Percentiles rank a stretch among this genome's conserved stretches.
Conservation (phyloP, 2,888 invertebrate genomes). For the Melanophora roralis region DNA sequence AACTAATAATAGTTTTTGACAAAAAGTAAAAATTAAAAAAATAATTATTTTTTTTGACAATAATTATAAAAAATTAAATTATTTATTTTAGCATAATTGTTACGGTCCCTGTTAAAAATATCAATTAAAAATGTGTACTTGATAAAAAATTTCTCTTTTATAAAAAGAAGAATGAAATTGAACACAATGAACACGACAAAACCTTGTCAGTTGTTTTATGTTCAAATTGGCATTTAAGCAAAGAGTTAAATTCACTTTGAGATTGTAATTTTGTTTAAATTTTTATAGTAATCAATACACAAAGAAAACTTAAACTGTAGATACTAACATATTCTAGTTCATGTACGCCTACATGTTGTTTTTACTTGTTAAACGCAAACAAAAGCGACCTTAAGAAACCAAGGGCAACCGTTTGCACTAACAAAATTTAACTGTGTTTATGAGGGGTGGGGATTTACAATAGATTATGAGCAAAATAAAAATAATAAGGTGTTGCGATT, state of each 20-base stretch:
- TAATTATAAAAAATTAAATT: too few relatives aligned
- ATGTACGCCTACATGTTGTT: slow-evolving; percentile 11
- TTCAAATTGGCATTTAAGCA: not conserved
- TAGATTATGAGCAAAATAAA: not conserved
- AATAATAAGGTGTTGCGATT: too few relatives aligned
- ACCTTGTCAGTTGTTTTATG: slow-evolving; percentile 14
- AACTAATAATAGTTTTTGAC: too few relatives aligned
- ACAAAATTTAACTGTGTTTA: not conserved
- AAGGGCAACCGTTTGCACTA: slow-evolving; percentile 39
- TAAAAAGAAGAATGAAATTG: not conserved
- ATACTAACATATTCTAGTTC: not conserved
- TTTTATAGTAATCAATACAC: slow-evolving; percentile 50
- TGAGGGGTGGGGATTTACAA: slow-evolving; percentile 6
- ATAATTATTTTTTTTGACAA: too few relatives aligned
- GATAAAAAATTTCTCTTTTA: not conserved
- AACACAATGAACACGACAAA: not conserved
- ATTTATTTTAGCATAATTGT: too few relatives aligned
- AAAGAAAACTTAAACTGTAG: slow-evolving; percentile 23
- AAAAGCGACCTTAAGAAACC: slow-evolving; percentile 51
- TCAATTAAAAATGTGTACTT: too few relatives aligned
- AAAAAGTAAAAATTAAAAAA: too few relatives aligned
- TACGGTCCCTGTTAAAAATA: too few relatives aligned
- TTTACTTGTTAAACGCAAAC: slow-evolving; percentile 35
- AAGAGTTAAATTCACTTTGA: not conserved
- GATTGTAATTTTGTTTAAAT: not conserved